Base-by-base conservation (phyloP, 1,140 invertebrate species). In the Nylanderia fulva region DNA sequence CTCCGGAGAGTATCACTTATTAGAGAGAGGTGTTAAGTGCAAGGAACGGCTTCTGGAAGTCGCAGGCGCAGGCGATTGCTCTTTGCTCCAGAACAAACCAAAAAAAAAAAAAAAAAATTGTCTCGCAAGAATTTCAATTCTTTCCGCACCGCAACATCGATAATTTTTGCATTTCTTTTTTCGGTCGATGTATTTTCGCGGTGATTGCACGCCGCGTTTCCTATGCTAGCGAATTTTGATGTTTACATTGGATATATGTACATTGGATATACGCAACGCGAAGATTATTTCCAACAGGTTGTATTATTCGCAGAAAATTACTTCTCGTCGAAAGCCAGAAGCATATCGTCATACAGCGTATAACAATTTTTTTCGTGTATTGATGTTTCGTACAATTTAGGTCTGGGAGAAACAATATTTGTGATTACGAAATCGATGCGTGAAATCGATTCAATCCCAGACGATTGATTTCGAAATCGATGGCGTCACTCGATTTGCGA, bases 11-110 rank as follows among this genome's bases (percentile, higher is more conserved):
- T 45, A 80, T 80, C 64, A 42, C 36, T 80, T 80, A 69, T 80
- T 71, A 71, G 77, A 72, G 77, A 72, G 36, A 61, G 52, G 36
- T 58, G 77, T 45, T 82, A 82, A 82, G 58, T 18, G 24, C n/a
- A 29, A n/a, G 15, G 11, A 24, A 36, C 45, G 64, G 24, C 4
- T 1, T 36, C 29, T 29, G 11, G 13, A 42, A 71, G 56, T 27
- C 45, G 24, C n/a, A n/a, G n/a, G n/a, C n/a, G n/a, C n/a, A n/a
- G n/a, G n/a, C n/a, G n/a, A 68, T 58, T 18, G 45, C 45, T 56
- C 29, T 13, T 29, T 42, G 42, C 39, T 42, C 24, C 27, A 64
- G 56, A 39, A n/a, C n/a, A n/a, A n/a, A n/a, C n/a, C n/a, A n/a
- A n/a, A n/a, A n/a, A n/a, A n/a, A n/a, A n/a, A n/a, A n/a, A n/a